phyloP scores from a whole-genome alignment of 2,113 vertebrate genomes.

The Orycteropus afer region DNA sequence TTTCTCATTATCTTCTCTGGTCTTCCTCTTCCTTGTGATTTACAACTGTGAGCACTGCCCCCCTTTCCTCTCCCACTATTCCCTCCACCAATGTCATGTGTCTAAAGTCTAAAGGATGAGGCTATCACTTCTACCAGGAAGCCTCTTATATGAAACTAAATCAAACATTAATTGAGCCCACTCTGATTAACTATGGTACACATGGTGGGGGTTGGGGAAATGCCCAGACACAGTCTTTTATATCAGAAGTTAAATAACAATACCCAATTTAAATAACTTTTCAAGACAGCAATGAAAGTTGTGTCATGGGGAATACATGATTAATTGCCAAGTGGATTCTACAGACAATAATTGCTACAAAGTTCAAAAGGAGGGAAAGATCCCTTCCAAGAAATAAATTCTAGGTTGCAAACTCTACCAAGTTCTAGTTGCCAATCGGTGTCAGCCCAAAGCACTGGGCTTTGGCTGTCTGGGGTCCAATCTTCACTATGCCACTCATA shows the following conservation, averaged over 20 bases:
- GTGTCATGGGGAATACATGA: background rate
- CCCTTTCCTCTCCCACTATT: background rate
- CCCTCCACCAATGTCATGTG: background rate
- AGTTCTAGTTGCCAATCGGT: background rate
- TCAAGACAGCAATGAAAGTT: background rate
- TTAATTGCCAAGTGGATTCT: background rate
- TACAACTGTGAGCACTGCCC: accelerated
- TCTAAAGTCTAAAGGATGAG: background rate
- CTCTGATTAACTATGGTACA: background rate
- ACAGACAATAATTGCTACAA: background rate
- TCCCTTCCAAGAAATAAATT: background rate
- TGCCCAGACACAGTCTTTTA: background rate
- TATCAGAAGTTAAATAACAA: background rate
- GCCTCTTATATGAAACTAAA: background rate
- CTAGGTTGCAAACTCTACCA: background rate
- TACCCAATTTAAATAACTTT: background rate
- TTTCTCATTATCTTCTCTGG: background rate
- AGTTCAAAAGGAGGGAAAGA: background rate
- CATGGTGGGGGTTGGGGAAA: background rate
- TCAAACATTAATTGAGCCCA: background rate
- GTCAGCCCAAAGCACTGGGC: background rate
- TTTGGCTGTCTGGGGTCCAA: background rate
- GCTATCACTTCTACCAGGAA: background rate
- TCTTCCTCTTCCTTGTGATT: background rate
- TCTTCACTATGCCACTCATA: background rate